These are phyloP conservation scores for Tenthredo mesomela DNA, from an alignment of 2,888 invertebrate genomes.

Conservation along the genomic window DNA sequence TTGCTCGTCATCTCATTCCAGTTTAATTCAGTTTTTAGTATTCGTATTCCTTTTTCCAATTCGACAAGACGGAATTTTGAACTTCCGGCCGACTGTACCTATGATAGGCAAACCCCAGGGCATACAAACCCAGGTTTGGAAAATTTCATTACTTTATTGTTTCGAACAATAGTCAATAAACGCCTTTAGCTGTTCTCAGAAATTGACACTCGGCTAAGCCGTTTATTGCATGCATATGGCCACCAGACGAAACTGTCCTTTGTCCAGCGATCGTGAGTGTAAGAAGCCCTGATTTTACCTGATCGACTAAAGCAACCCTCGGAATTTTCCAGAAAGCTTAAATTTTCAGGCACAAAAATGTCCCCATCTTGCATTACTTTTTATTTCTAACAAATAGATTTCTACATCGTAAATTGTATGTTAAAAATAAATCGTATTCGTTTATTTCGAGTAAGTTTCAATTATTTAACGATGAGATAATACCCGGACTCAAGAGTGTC, in stretches of 20 bases:
- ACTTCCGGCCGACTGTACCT: background rate
- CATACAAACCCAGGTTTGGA: background rate
- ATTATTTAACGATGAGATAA: background rate
- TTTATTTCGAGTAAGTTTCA: background rate
- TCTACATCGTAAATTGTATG: background rate
- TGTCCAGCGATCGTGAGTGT: background rate
- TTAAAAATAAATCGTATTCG: background rate
- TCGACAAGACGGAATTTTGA: background rate
- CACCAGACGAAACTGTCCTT: background rate
- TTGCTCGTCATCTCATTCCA: background rate
- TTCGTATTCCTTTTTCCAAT: background rate
- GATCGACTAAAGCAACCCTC: background rate
- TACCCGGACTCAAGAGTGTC: background rate
- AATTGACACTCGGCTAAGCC: background rate
- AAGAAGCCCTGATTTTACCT: background rate
- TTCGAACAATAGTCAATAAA: background rate
- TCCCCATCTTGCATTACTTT: background rate
- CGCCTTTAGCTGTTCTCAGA: background rate
- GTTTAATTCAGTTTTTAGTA: background rate
- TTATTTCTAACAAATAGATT: background rate
- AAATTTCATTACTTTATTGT: background rate
- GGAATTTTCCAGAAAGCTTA: background rate
- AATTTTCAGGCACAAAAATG: background rate
- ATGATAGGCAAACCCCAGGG: background rate
- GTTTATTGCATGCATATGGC: conserved; percentile 3